Percentiles rank a stretch among this genome's conserved stretches.
Conservation (phyloP, 1,140 invertebrate species). For the Prorops nasuta region DNA sequence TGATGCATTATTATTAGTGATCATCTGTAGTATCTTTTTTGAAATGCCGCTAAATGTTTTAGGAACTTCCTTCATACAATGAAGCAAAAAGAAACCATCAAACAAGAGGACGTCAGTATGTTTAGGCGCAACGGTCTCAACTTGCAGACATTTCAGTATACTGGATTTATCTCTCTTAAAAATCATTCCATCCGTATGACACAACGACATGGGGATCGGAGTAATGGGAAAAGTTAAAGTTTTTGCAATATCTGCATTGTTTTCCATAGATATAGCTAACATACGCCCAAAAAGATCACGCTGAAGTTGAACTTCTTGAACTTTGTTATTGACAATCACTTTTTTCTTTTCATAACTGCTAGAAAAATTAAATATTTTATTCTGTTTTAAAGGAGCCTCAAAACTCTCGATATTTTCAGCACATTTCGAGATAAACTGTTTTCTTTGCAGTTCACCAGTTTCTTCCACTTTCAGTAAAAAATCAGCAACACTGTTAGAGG, state of each 20-base stretch:
- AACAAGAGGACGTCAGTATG: neutral
- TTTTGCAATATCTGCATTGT: neutral
- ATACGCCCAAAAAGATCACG: slow-evolving; percentile 21
- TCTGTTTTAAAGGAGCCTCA: slow-evolving; percentile 12
- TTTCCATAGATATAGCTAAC: neutral
- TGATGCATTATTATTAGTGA: neutral
- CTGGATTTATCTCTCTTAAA: slow-evolving; percentile 20
- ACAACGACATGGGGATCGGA: slow-evolving; percentile 4
- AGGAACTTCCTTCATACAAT: neutral
- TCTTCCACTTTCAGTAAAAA: slow-evolving; percentile 9
- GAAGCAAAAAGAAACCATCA: neutral
- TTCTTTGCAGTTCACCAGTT: slow-evolving; percentile 2
- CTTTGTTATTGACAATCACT: slow-evolving; percentile 11
- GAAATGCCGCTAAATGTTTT: neutral
- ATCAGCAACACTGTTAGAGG: neutral
- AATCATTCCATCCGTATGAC: slow-evolving; percentile 27
- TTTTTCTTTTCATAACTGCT: slow-evolving; percentile 6
- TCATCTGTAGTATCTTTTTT: neutral
- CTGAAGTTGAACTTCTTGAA: slow-evolving; percentile 17
- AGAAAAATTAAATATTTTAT: slow-evolving; percentile 14
- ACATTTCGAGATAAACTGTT: slow-evolving; percentile 13
- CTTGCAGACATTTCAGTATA: slow-evolving; percentile 7
- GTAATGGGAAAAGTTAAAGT: slow-evolving; percentile 8
- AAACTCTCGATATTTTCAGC: slow-evolving; percentile 4
- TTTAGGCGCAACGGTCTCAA: neutral